These are phyloP conservation scores for Peromyscus aztecus DNA, from an alignment of 2,797 vertebrate genomes.

Conservation along the genomic window DNA sequence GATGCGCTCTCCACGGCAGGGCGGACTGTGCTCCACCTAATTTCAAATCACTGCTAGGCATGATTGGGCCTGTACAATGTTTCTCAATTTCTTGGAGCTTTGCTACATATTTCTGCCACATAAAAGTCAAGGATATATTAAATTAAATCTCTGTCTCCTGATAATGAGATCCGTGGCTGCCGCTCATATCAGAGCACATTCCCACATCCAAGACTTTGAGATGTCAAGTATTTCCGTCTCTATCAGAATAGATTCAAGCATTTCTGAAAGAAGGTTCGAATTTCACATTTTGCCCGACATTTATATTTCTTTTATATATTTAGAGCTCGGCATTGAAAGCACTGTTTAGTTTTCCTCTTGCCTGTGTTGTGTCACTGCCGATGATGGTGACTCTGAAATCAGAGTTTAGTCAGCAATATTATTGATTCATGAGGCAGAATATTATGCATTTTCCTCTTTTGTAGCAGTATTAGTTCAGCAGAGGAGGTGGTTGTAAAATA, in stretches of 20 bases:
- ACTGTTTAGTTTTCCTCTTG: conserved; percentile 5
- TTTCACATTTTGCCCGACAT: conserved; percentile 11
- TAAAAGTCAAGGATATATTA: conserved; percentile 80
- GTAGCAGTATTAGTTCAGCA: conserved; percentile 60
- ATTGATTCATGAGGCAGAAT: conserved; percentile 47
- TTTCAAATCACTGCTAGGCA: conserved; percentile 77
- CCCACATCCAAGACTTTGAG: neutral
- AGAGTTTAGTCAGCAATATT: conserved; percentile 55
- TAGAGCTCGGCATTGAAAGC: conserved; percentile 21
- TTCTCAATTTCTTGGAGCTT: conserved; percentile 76
- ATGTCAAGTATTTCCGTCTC: conserved; percentile 64
- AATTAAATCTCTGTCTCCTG: conserved; percentile 76
- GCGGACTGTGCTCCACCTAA: conserved; percentile 67
- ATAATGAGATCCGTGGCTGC: conserved; percentile 73
- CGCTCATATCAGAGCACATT: neutral
- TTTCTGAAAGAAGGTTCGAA: conserved; percentile 45
- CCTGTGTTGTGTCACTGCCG: conserved; percentile 1
- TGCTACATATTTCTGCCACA: conserved; percentile 76
- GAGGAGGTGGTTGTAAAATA: conserved; percentile 29
- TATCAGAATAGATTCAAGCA: conserved; percentile 54
- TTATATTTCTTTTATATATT: conserved; percentile 54
- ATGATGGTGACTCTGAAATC: conserved; percentile 1
- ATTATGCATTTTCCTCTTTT: conserved; percentile 67
- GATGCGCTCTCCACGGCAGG: conserved; percentile 60
- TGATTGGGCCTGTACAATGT: conserved; percentile 73